A percentile compares a stretch with the other conserved stretches of the same genome.
Evolutionary conservation across 1,140 invertebrate species (phyloP).

Genomic region (Bilobella aurantiaca): DNA sequence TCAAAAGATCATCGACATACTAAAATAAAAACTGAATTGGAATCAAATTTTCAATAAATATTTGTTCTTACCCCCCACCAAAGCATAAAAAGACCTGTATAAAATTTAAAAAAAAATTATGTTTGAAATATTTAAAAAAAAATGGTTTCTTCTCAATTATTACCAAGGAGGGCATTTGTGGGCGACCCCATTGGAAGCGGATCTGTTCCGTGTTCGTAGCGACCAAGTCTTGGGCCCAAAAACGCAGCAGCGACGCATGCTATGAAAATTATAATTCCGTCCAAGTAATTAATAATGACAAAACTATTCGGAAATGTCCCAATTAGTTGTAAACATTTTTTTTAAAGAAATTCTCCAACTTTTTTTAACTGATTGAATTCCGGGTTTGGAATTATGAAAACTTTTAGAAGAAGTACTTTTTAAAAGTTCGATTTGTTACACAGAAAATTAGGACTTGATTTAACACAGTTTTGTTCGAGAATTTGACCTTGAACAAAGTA

Average conservation of each 20-base stretch:
- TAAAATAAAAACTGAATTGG: not conserved
- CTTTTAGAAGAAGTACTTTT: too few species aligned
- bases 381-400: too few species aligned
- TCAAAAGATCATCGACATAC: not conserved
- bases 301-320: not conserved
- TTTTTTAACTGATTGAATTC: too few species aligned
- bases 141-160: not conserved
- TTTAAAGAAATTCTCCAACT: too few species aligned
- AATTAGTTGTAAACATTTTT: too few species aligned
- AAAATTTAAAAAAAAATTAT: not conserved
- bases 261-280: constrained; percentile 20
- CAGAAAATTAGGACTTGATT: not conserved
- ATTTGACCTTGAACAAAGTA: not conserved
- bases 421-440: too few species aligned
- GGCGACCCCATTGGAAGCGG: constrained; percentile 45
- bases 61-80: constrained; percentile 44
- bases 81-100: constrained; percentile 46
- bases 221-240: constrained; percentile 46
- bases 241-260: constrained; percentile 48
- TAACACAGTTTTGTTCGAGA: not conserved
- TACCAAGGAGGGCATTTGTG: constrained; percentile 40
- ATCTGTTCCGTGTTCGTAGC: constrained; percentile 42
- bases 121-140: not conserved
- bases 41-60: not conserved
- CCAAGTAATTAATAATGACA: too few species aligned